These are phyloP conservation scores for Cyprinella venusta DNA, from an alignment of 2,797 vertebrate genomes.

Conservation along the genomic window DNA sequence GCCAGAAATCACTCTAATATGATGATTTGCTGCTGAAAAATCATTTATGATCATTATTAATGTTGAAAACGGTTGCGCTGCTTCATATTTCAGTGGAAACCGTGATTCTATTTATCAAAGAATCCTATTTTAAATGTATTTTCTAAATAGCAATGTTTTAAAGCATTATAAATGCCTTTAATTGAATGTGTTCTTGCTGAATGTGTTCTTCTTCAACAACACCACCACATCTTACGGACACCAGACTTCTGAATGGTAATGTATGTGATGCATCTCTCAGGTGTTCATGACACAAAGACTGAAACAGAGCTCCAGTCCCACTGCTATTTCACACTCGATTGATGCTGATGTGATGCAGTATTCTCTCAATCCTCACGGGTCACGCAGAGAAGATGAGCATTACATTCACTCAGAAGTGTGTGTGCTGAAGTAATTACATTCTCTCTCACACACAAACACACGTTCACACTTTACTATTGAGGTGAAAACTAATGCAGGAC, in stretches of 20 bases:
- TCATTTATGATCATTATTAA: not conserved
- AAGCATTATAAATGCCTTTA: not conserved
- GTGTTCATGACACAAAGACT: not conserved
- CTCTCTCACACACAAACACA: not conserved
- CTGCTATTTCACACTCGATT: conserved; percentile 29
- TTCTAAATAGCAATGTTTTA: not conserved
- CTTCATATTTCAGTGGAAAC: not conserved
- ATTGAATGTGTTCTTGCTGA: not conserved
- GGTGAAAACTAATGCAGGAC: conserved; percentile 33
- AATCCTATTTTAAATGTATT: not conserved
- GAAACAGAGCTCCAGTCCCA: not conserved
- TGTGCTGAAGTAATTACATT: conserved; percentile 30
- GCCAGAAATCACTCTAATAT: not conserved
- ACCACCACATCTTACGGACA: too few species aligned
- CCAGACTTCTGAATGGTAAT: not conserved
- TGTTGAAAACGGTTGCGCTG: not conserved
- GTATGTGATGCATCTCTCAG: not conserved
- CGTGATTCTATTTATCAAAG: too few species aligned
- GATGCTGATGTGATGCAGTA: conserved; percentile 10
- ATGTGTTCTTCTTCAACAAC: not conserved
- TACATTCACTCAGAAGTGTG: conserved; percentile 14
- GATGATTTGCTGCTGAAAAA: not conserved
- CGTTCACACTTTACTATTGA: conserved; percentile 27
- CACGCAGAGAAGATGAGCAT: conserved; percentile 19
- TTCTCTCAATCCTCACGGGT: conserved; percentile 17